Base-by-base conservation (phyloP, 92 coral and sea anemone species). In the Zoanthus sociatus region DNA sequence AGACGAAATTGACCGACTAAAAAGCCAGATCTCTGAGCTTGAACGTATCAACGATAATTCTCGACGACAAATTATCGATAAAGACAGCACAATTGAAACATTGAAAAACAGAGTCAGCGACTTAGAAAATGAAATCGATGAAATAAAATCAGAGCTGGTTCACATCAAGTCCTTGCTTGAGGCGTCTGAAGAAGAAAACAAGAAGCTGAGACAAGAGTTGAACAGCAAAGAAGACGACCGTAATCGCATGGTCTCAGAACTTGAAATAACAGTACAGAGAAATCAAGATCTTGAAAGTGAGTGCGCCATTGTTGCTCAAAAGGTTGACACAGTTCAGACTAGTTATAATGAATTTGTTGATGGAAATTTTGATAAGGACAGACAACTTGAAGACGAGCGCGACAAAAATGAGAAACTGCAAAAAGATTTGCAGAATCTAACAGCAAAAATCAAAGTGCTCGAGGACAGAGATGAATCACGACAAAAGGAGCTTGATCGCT, bases 1-100 rank as follows among this genome's bases (percentile, higher is more conserved):
- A 90, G 99, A 97, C 72, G 98, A 97, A 73, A 84, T 93, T 7
- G 92, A 90, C 26, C 96, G 95, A 31, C 87, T 97, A 81, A 95
- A 94, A 86, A 90, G 92, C 79, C 95, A 89, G 69, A 87, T 97
- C 21, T 87, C 90, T 74, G 99, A 95, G 47, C 95, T 97, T 17
- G 92, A 93, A 70, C 96, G 98, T 46, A 89, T 89, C 58, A 87
- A 88, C 76, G 98, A 93, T 42, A 89, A 90, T 74, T 92, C 92
- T 69, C 94, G 93, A 84, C 91, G 86, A 79, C 95, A 95, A 75
- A 33, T 90, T 30, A 89, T 90, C 54, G 95, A 88, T 44, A 97
- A 97, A 75, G 99, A 97, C 88, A 93, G 94, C 53, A 89, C 90
- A 81, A 92, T 97, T 86, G 94, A 95, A 67, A 90, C 95, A 31